Evolutionary conservation across 2,797 vertebrate species (phyloP), one percentile per base, ranked within the genome.

Genomic region (Lepus oiostolus): DNA sequence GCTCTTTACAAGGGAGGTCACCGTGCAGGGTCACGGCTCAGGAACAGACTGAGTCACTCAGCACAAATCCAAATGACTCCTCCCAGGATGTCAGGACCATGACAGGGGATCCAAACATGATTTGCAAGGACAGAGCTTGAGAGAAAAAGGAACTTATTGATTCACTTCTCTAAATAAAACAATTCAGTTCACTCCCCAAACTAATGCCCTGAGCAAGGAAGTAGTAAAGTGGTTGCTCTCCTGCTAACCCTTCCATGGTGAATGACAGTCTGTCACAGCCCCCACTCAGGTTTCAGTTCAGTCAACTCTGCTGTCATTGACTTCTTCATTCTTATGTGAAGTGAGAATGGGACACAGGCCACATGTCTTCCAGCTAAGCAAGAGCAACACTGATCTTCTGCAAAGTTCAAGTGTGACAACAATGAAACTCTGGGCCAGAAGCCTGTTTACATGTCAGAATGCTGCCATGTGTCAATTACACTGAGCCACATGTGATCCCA

Each of bases 21-120:
- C 22, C n/a, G 6, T 5, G 7, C 42, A 7, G 24, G 2, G 8
- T 2, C 0, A 28, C 0, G 17, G 30, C 0, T 75, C 6, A 30
- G 12, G 74, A 84, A 77, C 32, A 14, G 71, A 9, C 67, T 65
- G 2, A 17, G 19, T 60, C 62, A 14, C 30, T 62, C 76, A n/a
- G 32, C 2, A 16, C 0, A 70, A 7, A 0, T 67, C 19, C 6
- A 26, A 75, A 0, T 19, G 54, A 50, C 11, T 71, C 19, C 3
- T 85, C 1, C 38, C 10, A 62, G 85, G 60, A 35, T 38, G 7
- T 8, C 7, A 21, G 38, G 22, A 86, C 75, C 60, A 16, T 35
- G 52, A 52, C 17, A 5, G 7, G 14, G 5, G 4, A 80, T 67
- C 6, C 38, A 32, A 71, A 68, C 81, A 58, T 88, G 9, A n/a